These are phyloP conservation scores for Psophia crepitans DNA, from an alignment of 2,113 vertebrate species.

Conservation along the genomic window DNA sequence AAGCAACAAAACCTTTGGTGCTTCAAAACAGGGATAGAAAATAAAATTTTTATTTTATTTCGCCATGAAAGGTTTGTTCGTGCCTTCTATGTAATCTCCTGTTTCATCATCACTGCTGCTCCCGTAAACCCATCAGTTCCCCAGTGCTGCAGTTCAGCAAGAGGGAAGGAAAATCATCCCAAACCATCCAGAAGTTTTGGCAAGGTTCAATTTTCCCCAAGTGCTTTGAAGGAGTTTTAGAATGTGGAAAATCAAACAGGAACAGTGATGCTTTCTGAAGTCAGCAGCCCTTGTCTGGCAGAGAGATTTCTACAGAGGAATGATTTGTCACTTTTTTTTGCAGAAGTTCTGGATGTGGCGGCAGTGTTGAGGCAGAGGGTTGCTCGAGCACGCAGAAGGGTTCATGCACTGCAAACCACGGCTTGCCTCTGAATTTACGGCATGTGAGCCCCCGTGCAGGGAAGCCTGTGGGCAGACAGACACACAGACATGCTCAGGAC, in stretches of 20 bases:
- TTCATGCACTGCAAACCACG: background rate
- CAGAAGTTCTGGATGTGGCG: background rate
- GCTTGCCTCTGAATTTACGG: background rate
- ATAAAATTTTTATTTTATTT: too few species aligned
- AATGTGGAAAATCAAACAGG: background rate
- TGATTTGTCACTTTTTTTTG: background rate
- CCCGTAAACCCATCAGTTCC: background rate
- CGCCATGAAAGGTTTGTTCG: background rate
- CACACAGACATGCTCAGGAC: rapidly evolving
- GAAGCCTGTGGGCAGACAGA: background rate
- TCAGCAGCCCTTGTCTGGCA: background rate
- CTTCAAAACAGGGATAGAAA: background rate
- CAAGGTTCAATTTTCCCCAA: background rate
- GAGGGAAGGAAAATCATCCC: background rate
- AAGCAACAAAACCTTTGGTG: background rate
- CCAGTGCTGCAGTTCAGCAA: background rate
- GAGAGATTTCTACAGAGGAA: background rate
- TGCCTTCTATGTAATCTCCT: rapidly evolving
- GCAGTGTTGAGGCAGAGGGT: background rate
- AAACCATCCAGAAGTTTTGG: background rate
- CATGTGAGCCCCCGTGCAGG: rapidly evolving
- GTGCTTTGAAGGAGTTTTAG: background rate
- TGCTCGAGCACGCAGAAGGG: background rate
- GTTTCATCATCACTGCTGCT: background rate
- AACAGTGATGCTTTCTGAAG: background rate